Percentiles rank a stretch among this genome's conserved stretches.
Conservation (phyloP, 35 echinoderm and acorn worm species). For the Heliocidaris erythrogramma region DNA sequence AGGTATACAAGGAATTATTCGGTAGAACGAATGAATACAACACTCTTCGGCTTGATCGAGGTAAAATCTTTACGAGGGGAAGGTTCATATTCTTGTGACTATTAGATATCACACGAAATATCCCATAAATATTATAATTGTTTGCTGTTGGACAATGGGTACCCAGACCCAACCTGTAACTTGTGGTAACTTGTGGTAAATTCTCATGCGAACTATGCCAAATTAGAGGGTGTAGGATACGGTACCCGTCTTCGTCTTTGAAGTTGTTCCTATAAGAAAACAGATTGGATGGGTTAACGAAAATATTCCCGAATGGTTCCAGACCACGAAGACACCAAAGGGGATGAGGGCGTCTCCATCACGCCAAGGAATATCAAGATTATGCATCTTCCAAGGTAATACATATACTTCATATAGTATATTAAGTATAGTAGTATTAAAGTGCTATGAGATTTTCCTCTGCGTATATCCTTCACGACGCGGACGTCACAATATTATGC, state of each 20-base stretch:
- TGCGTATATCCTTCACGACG: too few species aligned
- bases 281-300: neutral
- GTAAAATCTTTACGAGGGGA: neutral
- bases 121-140: neutral
- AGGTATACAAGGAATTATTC: neutral
- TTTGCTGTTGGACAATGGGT: neutral
- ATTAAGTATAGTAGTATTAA: too few species aligned
- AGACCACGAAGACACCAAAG: neutral
- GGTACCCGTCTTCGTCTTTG: neutral
- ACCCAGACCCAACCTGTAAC: neutral
- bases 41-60: neutral
- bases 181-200: neutral
- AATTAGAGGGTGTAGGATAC: neutral
- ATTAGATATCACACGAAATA: neutral
- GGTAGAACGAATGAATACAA: neutral
- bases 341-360: neutral
- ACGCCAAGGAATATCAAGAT: neutral
- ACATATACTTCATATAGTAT: neutral
- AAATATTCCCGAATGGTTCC: neutral
- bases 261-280: neutral
- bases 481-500: too few species aligned
- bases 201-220: neutral
- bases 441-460: too few species aligned
- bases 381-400: constrained; percentile 17
- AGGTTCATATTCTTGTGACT: neutral